phyloP scores from a whole-genome alignment of 2,113 vertebrate species.

The Sprattus sprattus region DNA sequence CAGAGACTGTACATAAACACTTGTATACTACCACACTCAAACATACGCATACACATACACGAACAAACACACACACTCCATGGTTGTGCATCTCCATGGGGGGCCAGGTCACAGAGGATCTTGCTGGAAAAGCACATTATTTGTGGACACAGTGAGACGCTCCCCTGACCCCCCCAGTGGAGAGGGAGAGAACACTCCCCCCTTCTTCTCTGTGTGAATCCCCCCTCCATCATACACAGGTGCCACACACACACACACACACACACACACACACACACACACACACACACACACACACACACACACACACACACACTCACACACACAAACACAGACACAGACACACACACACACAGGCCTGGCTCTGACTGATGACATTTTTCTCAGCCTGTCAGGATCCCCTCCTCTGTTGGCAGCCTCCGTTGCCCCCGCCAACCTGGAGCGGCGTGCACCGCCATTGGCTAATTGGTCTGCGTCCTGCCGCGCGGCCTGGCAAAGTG shows the following conservation, averaged over 20 bases:
- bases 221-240: slow-evolving; percentile 44
- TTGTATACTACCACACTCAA: not conserved
- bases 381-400: slow-evolving; percentile 90
- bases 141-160: slow-evolving; percentile 38
- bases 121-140: slow-evolving; percentile 64
- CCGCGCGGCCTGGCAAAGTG: slow-evolving; percentile 85
- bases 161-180: slow-evolving; percentile 40
- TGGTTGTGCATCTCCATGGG: slow-evolving; percentile 12
- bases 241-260: slow-evolving; percentile 68
- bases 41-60: not conserved
- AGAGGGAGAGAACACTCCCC: not conserved
- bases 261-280: slow-evolving; percentile 57
- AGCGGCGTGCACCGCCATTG: slow-evolving; percentile 88
- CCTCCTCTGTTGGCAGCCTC: slow-evolving; percentile 32
- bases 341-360: slow-evolving; percentile 65
- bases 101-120: slow-evolving; percentile 61
- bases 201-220: slow-evolving; percentile 67
- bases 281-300: slow-evolving; percentile 40
- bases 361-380: slow-evolving; percentile 92
- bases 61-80: not conserved
- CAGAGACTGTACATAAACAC: not conserved
- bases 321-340: too few relatives aligned
- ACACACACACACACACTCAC: slow-evolving; percentile 52
- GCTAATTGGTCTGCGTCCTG: slow-evolving; percentile 83
- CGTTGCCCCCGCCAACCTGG: slow-evolving; percentile 85